Percentiles rank a stretch among this genome's conserved stretches.
Evolutionary conservation across 2,113 vertebrate species (phyloP).

Genomic region (Genyomyrus donnyi): DNA sequence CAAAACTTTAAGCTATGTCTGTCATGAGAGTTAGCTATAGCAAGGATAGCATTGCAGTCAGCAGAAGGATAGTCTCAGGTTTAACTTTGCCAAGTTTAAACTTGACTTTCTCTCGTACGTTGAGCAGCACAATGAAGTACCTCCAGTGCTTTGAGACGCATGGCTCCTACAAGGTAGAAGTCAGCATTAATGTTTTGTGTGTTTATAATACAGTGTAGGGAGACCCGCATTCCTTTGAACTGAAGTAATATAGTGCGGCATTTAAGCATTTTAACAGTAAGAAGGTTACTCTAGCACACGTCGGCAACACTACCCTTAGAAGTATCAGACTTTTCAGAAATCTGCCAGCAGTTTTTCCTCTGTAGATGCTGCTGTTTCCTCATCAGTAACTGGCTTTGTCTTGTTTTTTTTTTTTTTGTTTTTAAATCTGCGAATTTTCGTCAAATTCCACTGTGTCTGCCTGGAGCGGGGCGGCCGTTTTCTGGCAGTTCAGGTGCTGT

Average conservation of each 20-base stretch:
- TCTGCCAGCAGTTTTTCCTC: not conserved
- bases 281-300: not conserved
- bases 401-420: not conserved
- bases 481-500: slow-evolving; percentile 11
- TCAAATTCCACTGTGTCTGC: not conserved
- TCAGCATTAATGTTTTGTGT: slow-evolving; percentile 26
- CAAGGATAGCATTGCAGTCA: not conserved
- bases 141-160: not conserved
- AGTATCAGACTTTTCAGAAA: not conserved
- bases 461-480: not conserved
- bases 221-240: slow-evolving; percentile 14
- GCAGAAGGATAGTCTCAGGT: not conserved
- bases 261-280: slow-evolving; percentile 35
- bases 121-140: not conserved
- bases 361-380: not conserved
- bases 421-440: not conserved
- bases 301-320: not conserved
- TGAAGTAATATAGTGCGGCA: slow-evolving; percentile 27
- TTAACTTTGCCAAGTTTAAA: not conserved
- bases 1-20: not conserved
- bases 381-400: not conserved
- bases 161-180: not conserved
- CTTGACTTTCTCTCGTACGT: not conserved
- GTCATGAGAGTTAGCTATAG: not conserved
- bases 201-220: slow-evolving; percentile 19